A percentile compares a stretch with the other conserved stretches of the same genome.
Conservation (phyloP, 2,113 vertebrate genomes). For the Struthidea cinerea region DNA sequence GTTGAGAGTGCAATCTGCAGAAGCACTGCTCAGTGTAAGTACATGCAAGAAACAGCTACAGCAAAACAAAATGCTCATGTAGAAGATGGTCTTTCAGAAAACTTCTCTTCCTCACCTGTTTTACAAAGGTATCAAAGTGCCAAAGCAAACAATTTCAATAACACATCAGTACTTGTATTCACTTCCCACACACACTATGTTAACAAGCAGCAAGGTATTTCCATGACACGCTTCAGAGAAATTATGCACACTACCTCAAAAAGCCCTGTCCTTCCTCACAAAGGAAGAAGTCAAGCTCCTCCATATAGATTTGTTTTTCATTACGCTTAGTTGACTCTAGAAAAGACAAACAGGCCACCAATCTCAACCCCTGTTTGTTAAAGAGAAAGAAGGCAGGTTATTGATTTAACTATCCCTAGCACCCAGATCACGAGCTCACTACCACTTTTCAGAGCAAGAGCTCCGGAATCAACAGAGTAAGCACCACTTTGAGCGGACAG, state of each 20-base stretch:
- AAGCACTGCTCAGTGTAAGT: not conserved
- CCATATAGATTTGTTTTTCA: conserved; percentile 20
- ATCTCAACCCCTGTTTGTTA: not conserved
- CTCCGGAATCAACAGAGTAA: not conserved
- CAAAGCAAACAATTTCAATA: not conserved
- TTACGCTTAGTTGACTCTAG: not conserved
- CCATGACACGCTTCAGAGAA: conserved; percentile 12
- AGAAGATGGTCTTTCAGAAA: not conserved
- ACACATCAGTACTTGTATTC: not conserved
- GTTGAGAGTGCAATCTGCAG: not conserved
- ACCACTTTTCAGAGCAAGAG: not conserved
- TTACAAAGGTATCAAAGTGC: not conserved
- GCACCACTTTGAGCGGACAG: not conserved
- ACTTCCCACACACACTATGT: not conserved
- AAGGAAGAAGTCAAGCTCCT: conserved; percentile 34
- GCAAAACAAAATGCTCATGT: not conserved
- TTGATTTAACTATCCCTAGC: not conserved
- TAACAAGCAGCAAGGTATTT: conserved; percentile 6
- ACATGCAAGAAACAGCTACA: not conserved
- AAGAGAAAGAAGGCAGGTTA: conserved; percentile 19
- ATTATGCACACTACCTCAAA: conserved; percentile 1
- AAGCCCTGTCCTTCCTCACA: conserved; percentile 1
- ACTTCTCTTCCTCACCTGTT: not conserved
- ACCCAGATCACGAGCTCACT: not conserved
- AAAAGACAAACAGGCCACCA: not conserved